Evolutionary conservation across 1,140 invertebrate genomes (phyloP).

Genomic region (Scaptodrosophila lebanonensis): DNA sequence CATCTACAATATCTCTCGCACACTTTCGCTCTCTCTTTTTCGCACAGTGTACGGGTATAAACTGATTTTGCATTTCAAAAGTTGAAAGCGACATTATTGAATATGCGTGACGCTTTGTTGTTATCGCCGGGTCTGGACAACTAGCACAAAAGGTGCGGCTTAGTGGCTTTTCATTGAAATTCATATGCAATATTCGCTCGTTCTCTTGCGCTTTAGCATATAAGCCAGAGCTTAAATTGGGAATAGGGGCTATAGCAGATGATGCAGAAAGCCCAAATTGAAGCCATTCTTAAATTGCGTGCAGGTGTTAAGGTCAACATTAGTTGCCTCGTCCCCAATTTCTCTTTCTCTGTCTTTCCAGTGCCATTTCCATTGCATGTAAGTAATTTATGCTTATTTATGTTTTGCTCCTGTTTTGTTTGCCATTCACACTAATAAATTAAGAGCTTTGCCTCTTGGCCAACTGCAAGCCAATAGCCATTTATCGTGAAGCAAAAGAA

Average conservation of each 20-base stretch:
- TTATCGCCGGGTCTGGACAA: too few species aligned
- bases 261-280: not conserved
- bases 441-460: slow-evolving; percentile 67
- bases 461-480: slow-evolving; percentile 65
- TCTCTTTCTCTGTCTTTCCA: too few species aligned
- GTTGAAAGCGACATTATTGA: slow-evolving; percentile 75
- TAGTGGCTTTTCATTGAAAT: slow-evolving; percentile 64
- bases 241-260: not conserved
- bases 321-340: too few species aligned
- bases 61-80: slow-evolving; percentile 66
- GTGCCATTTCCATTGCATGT: too few species aligned
- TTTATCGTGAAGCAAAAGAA: slow-evolving; percentile 61
- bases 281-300: too few species aligned
- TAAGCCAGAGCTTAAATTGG: slow-evolving; percentile 42
- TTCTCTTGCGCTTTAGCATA: slow-evolving; percentile 26
- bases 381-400: slow-evolving; percentile 63
- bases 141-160: slow-evolving; percentile 48
- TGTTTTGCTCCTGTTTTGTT: slow-evolving; percentile 56
- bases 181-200: slow-evolving; percentile 52
- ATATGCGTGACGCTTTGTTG: slow-evolving; percentile 55
- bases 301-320: too few species aligned
- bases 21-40: not conserved
- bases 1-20: slow-evolving; percentile 39
- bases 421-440: slow-evolving; percentile 66
- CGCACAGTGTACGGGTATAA: slow-evolving; percentile 3